These are phyloP conservation scores for Reticulitermes speratus DNA, from an alignment of 1,140 invertebrate species.

Conservation along the genomic window DNA sequence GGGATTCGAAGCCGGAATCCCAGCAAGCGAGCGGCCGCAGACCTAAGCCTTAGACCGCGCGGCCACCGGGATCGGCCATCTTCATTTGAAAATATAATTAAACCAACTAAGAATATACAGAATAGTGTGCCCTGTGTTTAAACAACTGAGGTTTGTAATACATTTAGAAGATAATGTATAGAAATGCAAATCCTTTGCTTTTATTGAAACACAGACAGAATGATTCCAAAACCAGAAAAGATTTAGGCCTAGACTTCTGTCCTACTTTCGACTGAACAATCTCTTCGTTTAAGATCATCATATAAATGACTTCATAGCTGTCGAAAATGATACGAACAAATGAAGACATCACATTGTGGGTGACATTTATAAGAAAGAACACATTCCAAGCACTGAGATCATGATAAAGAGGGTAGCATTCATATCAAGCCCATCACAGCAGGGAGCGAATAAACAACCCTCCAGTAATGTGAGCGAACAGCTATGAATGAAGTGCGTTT, in stretches of 20 bases:
- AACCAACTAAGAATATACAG: too few relatives aligned
- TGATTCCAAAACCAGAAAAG: neutral
- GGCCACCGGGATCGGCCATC: too few relatives aligned
- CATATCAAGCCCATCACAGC: neutral
- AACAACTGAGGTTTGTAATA: too few relatives aligned
- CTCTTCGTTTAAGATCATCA: neutral
- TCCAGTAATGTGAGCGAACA: neutral
- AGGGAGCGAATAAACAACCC: neutral
- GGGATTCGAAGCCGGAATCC: too few relatives aligned
- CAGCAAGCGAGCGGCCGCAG: too few relatives aligned
- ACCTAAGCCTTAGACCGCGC: too few relatives aligned
- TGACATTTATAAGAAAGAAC: neutral
- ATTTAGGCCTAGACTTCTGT: neutral
- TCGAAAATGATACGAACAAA: neutral
- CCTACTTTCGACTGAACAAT: neutral
- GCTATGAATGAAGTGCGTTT: neutral
- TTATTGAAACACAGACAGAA: neutral
- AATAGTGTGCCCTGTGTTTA: too few relatives aligned
- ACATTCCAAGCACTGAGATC: neutral
- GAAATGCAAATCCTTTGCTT: too few relatives aligned
- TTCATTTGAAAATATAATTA: too few relatives aligned
- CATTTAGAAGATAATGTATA: too few relatives aligned
- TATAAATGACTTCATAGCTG: neutral
- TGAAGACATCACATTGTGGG: neutral
- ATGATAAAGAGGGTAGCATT: neutral